Conservation (phyloP, 2,797 vertebrate genomes). For the Limosa lapponica region DNA sequence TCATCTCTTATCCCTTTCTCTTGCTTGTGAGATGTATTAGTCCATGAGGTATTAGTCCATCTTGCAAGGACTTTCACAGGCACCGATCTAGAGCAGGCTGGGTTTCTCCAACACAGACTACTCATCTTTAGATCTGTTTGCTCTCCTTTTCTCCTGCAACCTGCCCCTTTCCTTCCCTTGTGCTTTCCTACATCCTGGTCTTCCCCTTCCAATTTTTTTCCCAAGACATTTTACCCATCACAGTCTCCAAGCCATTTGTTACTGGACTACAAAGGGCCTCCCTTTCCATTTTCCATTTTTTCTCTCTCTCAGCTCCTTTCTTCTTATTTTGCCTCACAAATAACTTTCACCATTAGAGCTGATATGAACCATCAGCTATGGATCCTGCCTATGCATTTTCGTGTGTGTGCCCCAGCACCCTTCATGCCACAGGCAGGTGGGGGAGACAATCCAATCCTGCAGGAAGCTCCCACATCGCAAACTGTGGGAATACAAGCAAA, state of each 20-base stretch:
- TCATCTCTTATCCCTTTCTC: not conserved
- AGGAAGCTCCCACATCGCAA: not conserved
- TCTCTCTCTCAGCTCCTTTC: not conserved
- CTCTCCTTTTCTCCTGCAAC: not conserved
- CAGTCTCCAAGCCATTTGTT: not conserved
- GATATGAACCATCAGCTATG: not conserved
- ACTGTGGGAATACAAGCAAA: not conserved
- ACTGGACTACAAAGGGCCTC: not conserved
- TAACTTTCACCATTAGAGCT: not conserved
- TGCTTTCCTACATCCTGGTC: not conserved
- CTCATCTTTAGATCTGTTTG: not conserved
- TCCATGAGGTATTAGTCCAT: not conserved
- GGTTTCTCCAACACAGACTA: not conserved
- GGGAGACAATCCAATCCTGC: not conserved
- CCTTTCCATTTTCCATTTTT: not conserved
- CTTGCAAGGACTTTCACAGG: not conserved
- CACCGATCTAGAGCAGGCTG: not conserved
- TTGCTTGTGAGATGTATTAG: not conserved
- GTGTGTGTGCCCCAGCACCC: accelerated
- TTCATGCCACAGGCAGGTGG: not conserved
- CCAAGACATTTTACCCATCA: not conserved
- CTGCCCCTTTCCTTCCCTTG: not conserved
- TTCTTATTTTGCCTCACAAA: not conserved
- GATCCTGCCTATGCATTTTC: not conserved
- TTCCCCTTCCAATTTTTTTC: not conserved